Evolutionary conservation across 2,888 invertebrate species (phyloP), one percentile per base, ranked within the genome.

Genomic region (Phortica okadai): DNA sequence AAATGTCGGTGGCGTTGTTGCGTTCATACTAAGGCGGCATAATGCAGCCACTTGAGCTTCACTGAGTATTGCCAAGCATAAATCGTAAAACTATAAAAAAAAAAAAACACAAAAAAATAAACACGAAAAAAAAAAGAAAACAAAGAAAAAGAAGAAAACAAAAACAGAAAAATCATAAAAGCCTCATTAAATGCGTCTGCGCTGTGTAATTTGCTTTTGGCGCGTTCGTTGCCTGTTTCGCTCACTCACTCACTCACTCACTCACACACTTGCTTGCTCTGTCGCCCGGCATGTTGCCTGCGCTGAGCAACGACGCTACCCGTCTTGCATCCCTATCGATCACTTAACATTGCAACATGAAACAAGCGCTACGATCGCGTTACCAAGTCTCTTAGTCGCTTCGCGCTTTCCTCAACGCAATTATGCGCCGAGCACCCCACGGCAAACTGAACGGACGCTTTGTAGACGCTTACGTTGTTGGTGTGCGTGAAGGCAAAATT

Each of bases 151-250:
- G 42, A 62, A 25, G n/a, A 64, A 7, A 64, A 64, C 25, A 10
- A 7, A 66, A 16, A 66, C 11, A 66, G 11, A n/a, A 33, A 66
- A 83, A 78, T 77, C 83, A 81, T 83, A 81, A 84, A 83, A 85
- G 73, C 74, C 82, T 86, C 86, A 86, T 88, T 88, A 87, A 87
- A 87, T 81, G 86, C 86, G 88, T 88, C 86, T 87, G 87, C 88
- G 86, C 86, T 85, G 81, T 81, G 84, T 82, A 85, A 83, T 85
- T 84, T 84, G 84, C 81, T 83, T 84, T 85, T 82, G 79, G 78
- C 81, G 81, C 83, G 45, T 11, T 59, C 41, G 58, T 41, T 45
- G 58, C 64, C 59, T 67, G 41, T 56, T 73, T 66, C 10, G 50
- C 8, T 42, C 50, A 50, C 16, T 41, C 66, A 6, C 8, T 42